Evolutionary conservation across 2,797 vertebrate genomes (phyloP).

Genomic region (Ceyx erithaca): DNA sequence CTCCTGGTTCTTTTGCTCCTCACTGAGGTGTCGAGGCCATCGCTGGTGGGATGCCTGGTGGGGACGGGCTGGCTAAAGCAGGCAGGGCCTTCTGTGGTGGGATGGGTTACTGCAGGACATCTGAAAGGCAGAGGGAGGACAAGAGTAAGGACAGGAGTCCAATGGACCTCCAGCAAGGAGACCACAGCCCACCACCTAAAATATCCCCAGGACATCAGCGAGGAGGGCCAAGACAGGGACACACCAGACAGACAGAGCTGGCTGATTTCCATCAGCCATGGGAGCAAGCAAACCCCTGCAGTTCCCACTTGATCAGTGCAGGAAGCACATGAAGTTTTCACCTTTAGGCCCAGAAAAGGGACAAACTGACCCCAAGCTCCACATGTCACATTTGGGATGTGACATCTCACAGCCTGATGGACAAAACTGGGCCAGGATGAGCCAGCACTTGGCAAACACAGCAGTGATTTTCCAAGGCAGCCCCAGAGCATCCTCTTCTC

Average conservation of each 20-base stretch:
- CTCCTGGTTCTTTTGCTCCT: accelerated
- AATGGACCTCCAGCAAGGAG: accelerated
- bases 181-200: accelerated
- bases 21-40: neutral
- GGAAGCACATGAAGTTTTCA: neutral
- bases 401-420: neutral
- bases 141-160: neutral
- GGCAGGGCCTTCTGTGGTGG: neutral
- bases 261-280: neutral
- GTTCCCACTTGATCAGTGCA: accelerated
- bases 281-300: neutral
- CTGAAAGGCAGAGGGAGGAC: slow-evolving; percentile 21
- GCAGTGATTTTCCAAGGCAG: neutral
- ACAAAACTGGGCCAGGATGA: neutral
- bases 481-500: neutral
- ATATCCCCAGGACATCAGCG: neutral
- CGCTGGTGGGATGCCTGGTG: accelerated
- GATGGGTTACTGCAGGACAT: neutral
- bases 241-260: neutral
- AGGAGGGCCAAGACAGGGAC: neutral
- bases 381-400: neutral
- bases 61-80: neutral
- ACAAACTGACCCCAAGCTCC: neutral
- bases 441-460: neutral
- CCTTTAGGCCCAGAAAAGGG: neutral